Conservation (phyloP, 2,888 invertebrate genomes). For the Muschampia plurimacula region DNA sequence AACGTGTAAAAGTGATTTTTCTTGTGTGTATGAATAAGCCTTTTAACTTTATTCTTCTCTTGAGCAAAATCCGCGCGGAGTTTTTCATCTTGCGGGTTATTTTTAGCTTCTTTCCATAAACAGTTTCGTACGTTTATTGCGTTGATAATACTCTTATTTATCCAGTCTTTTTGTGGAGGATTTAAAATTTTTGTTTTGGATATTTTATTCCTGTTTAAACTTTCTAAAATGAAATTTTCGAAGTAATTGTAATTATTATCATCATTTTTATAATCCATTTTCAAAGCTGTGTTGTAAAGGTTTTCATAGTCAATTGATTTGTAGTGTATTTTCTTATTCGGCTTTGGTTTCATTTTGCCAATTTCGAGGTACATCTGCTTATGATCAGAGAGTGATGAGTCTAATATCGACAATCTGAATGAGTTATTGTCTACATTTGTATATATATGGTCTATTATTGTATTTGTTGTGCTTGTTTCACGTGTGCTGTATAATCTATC, state of each 20-base stretch:
- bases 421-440: conserved; percentile 40
- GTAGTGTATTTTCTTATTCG: conserved; percentile 17
- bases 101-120: conserved; percentile 38
- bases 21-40: conserved; percentile 11
- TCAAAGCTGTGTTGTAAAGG: neutral
- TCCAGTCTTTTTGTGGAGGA: conserved; percentile 41
- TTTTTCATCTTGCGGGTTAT: conserved; percentile 13
- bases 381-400: conserved; percentile 47
- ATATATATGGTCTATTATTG: conserved; percentile 44
- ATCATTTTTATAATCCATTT: conserved; percentile 1
- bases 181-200: conserved; percentile 33
- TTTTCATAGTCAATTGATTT: conserved; percentile 13
- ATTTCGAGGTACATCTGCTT: conserved; percentile 44
- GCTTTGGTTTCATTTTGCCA: neutral
- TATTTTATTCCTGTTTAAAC: conserved; percentile 15
- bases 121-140: conserved; percentile 41
- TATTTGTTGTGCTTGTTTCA: conserved; percentile 25
- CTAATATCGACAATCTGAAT: conserved; percentile 39
- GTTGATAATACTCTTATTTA: conserved; percentile 42
- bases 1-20: conserved; percentile 12
- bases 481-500: too few relatives aligned
- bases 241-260: neutral
- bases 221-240: conserved; percentile 2
- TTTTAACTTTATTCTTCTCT: neutral
- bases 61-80: neutral